Percentiles rank a stretch among this genome's conserved stretches.
phyloP scores from a whole-genome alignment of 2,797 vertebrate genomes.

The Scarus forsteni region DNA sequence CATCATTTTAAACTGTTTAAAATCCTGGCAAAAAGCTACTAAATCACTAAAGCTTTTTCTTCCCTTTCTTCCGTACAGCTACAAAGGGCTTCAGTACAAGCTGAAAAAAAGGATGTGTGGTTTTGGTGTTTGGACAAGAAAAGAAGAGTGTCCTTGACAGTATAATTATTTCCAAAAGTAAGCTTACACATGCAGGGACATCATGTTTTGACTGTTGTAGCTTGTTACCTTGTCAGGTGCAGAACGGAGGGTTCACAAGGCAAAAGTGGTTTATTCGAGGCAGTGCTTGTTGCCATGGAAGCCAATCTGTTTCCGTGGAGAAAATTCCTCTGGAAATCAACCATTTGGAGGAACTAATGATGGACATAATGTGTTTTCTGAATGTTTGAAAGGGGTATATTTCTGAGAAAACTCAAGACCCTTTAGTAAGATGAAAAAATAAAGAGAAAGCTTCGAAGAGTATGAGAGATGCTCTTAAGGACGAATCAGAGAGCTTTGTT shows the following conservation, averaged over 20 bases:
- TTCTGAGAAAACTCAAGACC: not conserved
- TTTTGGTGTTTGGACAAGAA: slow-evolving; percentile 2
- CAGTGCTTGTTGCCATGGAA: slow-evolving; percentile 61
- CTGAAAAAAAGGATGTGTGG: no score
- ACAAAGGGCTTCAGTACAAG: not conserved
- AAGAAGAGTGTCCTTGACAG: not conserved
- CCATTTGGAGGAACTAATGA: slow-evolving; percentile 47
- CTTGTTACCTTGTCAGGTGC: slow-evolving; percentile 42
- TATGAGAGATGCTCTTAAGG: no score
- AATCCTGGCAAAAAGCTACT: no score
- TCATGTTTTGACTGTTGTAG: slow-evolving; percentile 33
- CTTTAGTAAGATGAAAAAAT: not conserved
- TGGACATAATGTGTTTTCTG: slow-evolving; percentile 14
- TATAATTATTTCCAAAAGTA: not conserved
- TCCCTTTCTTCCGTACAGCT: no score
- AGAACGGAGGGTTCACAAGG: slow-evolving; percentile 48
- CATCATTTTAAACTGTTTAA: no score
- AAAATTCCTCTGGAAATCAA: slow-evolving; percentile 28
- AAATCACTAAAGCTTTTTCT: not conserved
- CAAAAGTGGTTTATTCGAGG: slow-evolving; percentile 22
- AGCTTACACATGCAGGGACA: slow-evolving; percentile 16
- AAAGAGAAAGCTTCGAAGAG: no score
- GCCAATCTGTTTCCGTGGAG: slow-evolving; percentile 38
- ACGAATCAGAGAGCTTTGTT: no score
- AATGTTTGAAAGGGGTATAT: slow-evolving; percentile 12